These are phyloP conservation scores for Macroramphosus scolopax DNA, from an alignment of 2,797 vertebrate genomes.

Conservation along the genomic window DNA sequence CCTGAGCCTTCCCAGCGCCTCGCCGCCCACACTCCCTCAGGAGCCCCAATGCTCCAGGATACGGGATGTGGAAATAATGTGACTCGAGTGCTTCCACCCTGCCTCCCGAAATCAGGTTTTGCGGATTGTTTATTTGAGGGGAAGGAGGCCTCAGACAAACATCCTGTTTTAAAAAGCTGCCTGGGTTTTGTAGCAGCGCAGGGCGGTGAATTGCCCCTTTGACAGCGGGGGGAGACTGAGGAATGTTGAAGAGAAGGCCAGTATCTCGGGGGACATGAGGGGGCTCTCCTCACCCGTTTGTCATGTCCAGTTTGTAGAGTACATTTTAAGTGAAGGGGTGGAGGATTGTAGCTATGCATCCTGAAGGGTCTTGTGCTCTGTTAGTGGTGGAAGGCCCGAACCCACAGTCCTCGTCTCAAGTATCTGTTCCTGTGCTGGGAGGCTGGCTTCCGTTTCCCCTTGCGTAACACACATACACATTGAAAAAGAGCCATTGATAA, in stretches of 20 bases:
- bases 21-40: conserved; percentile 62
- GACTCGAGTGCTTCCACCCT: conserved; percentile 81
- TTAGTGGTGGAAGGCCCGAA: conserved; percentile 47
- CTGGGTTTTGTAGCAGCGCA: conserved; percentile 76
- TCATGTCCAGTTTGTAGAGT: conserved; percentile 64
- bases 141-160: conserved; percentile 89
- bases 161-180: conserved; percentile 89
- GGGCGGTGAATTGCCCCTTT: conserved; percentile 78
- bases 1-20: conserved; percentile 69
- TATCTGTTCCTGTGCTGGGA: conserved; percentile 78
- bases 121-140: conserved; percentile 93
- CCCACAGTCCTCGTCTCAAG: conserved; percentile 70
- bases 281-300: conserved; percentile 65
- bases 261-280: conserved; percentile 60
- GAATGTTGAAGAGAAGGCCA: conserved; percentile 81
- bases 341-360: conserved; percentile 57
- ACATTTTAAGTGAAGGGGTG: conserved; percentile 37
- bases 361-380: conserved; percentile 58
- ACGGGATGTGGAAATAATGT: conserved; percentile 81
- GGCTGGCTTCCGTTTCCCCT: conserved; percentile 77
- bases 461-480: conserved; percentile 71
- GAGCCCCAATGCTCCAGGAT: conserved; percentile 70
- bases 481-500: conserved; percentile 69
- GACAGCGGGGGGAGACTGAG: conserved; percentile 63
- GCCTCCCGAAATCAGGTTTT: conserved; percentile 85